Percentiles rank a stretch among this genome's conserved stretches.
Evolutionary conservation across 2,888 invertebrate species (phyloP).

Genomic region (Atrina japonica): DNA sequence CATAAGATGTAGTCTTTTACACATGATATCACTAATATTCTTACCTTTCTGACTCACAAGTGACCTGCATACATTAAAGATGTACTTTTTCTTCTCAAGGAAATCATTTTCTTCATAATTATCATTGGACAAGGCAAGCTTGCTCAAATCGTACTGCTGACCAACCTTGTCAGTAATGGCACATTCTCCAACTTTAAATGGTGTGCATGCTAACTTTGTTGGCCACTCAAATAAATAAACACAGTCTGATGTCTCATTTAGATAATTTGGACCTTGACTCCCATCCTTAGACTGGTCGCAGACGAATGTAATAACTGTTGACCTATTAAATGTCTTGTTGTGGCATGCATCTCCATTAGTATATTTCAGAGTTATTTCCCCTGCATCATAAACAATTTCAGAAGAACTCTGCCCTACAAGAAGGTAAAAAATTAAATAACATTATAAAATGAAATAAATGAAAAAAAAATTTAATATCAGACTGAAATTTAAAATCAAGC

Average conservation of each 20-base stretch:
- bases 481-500: too few species aligned
- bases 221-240: conserved; percentile 73
- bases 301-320: conserved; percentile 71
- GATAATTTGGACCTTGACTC: conserved; percentile 51
- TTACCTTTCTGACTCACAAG: conserved; percentile 71
- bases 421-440: too few species aligned
- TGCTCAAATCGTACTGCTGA: conserved; percentile 63
- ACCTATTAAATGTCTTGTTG: conserved; percentile 62
- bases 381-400: conserved; percentile 68
- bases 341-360: conserved; percentile 68
- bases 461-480: too few species aligned
- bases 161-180: conserved; percentile 42
- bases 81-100: conserved; percentile 50
- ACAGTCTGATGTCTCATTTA: conserved; percentile 66
- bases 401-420: conserved; percentile 8
- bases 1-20: too few species aligned
- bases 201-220: conserved; percentile 69
- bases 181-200: conserved; percentile 62
- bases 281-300: conserved; percentile 71
- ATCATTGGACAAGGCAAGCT: conserved; percentile 54
- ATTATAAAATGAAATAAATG: too few species aligned
- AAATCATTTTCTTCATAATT: conserved; percentile 63
- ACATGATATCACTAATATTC: not conserved
- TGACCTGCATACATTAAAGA: conserved; percentile 73
- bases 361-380: conserved; percentile 76